Percentiles rank a stretch among this genome's conserved stretches.
These are phyloP conservation scores for Mellilla xanthometata DNA, from an alignment of 2,888 invertebrate genomes.

Conservation along the genomic window DNA sequence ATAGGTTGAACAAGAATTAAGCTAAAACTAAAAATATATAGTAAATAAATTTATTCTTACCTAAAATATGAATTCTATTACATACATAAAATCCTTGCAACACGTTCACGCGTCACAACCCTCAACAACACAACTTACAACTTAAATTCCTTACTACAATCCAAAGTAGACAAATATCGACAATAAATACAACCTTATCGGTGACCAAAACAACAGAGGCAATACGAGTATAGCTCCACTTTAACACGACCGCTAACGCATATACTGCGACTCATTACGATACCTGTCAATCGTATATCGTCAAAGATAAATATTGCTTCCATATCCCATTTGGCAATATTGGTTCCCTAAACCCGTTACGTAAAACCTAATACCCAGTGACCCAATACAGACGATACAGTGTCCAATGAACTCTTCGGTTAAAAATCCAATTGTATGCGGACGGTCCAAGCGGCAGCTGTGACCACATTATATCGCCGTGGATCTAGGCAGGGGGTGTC, in stretches of 20 bases:
- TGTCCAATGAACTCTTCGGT: constrained; percentile 46
- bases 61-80: too few species aligned
- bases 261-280: neutral
- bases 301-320: constrained; percentile 2
- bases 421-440: constrained; percentile 66
- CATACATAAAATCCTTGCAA: too few species aligned
- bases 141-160: too few species aligned
- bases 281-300: neutral
- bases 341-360: constrained; percentile 20
- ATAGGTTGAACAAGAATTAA: too few species aligned
- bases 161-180: too few species aligned
- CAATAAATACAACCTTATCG: too few species aligned
- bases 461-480: constrained; percentile 60
- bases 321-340: constrained; percentile 21
- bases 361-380: constrained; percentile 33
- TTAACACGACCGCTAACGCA: neutral
- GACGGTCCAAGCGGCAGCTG: constrained; percentile 51
- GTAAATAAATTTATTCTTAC: too few species aligned
- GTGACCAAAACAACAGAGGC: too few species aligned
- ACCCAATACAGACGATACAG: constrained; percentile 45
- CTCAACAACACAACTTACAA: too few species aligned
- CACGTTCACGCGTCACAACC: too few species aligned
- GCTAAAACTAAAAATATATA: too few species aligned
- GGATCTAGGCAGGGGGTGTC: constrained; percentile 42
- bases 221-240: too few species aligned